Conservation (phyloP, 2,888 invertebrate species). For the Pyrrhosoma nymphula region DNA sequence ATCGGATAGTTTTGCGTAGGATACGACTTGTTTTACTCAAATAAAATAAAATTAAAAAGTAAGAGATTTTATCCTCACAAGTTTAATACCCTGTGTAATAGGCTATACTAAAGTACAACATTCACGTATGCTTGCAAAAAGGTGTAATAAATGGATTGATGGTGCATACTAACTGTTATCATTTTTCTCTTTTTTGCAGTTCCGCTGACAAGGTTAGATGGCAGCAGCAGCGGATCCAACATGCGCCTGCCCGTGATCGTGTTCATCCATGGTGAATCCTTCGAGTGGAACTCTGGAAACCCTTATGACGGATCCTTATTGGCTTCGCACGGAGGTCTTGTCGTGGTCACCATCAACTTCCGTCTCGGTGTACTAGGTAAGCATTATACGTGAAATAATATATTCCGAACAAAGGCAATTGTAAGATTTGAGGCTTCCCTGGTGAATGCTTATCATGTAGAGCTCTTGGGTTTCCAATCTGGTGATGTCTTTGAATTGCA, state of each 20-base stretch:
- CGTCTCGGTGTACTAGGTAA: slow-evolving; percentile 89
- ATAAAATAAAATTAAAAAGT: too few species aligned
- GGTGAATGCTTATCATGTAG: too few species aligned
- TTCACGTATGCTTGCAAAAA: too few species aligned
- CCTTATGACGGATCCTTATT: slow-evolving; percentile 98
- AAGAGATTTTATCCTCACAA: too few species aligned
- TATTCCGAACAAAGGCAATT: not conserved
- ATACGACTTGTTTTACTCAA: too few species aligned
- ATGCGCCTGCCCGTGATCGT: slow-evolving; percentile 93
- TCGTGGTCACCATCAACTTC: slow-evolving; percentile 88
- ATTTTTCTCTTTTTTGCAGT: not conserved
- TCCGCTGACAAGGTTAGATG: slow-evolving; percentile 46
- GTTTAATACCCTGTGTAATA: too few species aligned
- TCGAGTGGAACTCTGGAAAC: slow-evolving; percentile 99
- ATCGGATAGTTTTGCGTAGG: too few species aligned
- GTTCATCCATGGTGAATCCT: slow-evolving; percentile 96
- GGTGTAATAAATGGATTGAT: too few species aligned
- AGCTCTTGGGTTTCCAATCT: too few species aligned
- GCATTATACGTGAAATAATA: slow-evolving; percentile 76
- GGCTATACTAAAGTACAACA: too few species aligned
- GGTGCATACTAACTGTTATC: not conserved
- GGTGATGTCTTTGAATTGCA: too few species aligned
- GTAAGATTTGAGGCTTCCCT: too few species aligned
- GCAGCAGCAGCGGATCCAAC: slow-evolving; percentile 76
- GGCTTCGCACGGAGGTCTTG: slow-evolving; percentile 94